These are phyloP conservation scores for Manis pentadactyla DNA, from an alignment of 2,797 vertebrate species.

Conservation along the genomic window DNA sequence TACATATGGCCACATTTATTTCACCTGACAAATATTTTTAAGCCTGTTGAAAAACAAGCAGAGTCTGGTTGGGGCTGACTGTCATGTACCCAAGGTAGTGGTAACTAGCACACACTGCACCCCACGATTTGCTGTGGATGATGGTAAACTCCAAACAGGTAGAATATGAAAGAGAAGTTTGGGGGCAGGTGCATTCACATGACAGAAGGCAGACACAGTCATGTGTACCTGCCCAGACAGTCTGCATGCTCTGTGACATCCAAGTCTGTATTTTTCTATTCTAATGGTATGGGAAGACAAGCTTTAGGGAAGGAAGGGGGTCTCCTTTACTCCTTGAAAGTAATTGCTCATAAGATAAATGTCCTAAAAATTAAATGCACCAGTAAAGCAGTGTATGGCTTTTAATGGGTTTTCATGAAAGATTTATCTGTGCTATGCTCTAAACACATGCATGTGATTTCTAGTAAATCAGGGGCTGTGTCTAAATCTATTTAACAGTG, in stretches of 20 bases:
- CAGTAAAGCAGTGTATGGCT: not conserved
- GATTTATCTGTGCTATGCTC: not conserved
- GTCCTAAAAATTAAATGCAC: constrained; percentile 17
- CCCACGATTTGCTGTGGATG: constrained; percentile 90
- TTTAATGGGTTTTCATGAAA: not conserved
- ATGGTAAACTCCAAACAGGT: constrained; percentile 89
- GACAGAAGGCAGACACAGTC: constrained; percentile 76
- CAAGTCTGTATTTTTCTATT: not conserved
- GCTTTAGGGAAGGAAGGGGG: not conserved
- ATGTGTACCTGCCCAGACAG: constrained; percentile 68
- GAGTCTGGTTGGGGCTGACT: constrained; percentile 91
- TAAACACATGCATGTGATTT: constrained; percentile 29
- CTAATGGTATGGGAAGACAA: not conserved
- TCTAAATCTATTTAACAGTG: constrained; percentile 58
- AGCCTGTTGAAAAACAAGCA: constrained; percentile 87
- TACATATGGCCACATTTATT: constrained; percentile 83
- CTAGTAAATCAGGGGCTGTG: not conserved
- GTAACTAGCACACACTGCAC: constrained; percentile 89
- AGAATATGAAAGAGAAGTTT: constrained; percentile 77
- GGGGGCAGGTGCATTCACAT: not conserved
- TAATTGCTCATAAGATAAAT: constrained; percentile 27
- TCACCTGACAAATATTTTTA: constrained; percentile 82
- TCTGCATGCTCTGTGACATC: constrained; percentile 77
- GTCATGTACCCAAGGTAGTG: constrained; percentile 91
- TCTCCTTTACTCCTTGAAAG: constrained; percentile 44